Evolutionary conservation across 2,797 vertebrate species (phyloP).

Genomic region (Muscicapa comitata): DNA sequence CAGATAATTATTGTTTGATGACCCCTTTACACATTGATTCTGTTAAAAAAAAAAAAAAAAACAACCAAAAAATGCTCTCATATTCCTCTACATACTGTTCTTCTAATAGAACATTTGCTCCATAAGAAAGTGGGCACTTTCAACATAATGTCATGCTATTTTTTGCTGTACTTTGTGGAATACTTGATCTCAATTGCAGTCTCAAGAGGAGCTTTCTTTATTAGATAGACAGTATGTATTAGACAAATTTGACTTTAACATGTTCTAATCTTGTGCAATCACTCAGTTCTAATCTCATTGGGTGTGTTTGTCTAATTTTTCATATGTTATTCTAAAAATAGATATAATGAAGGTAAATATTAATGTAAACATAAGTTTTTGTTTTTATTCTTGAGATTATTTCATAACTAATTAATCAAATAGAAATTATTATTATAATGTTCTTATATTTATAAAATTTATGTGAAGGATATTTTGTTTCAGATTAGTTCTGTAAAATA

Average conservation of each 20-base stretch:
- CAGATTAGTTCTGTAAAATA: not conserved
- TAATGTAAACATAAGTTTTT: accelerated
- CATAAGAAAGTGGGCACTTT: not conserved
- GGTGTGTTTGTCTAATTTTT: not conserved
- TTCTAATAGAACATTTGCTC: not conserved
- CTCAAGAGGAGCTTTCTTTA: not conserved
- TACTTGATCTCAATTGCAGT: not conserved
- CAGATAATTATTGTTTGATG: not conserved
- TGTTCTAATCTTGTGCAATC: not conserved
- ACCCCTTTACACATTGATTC: not conserved
- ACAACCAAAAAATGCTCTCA: not conserved
- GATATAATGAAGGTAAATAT: not conserved
- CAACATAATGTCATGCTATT: not conserved
- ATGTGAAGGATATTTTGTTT: not conserved
- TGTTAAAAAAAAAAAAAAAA: not conserved
- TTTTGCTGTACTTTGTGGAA: not conserved
- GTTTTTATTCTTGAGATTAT: not conserved
- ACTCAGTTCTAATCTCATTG: not conserved
- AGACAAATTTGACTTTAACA: not conserved
- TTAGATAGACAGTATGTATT: not conserved
- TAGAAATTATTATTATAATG: not conserved
- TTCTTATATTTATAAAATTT: not conserved
- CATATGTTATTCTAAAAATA: not conserved
- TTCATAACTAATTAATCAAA: not conserved
- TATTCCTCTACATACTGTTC: not conserved